A percentile compares a stretch with the other conserved stretches of the same genome.
Evolutionary conservation across 1,140 invertebrate species (phyloP).

Genomic region (Bombus confusus): DNA sequence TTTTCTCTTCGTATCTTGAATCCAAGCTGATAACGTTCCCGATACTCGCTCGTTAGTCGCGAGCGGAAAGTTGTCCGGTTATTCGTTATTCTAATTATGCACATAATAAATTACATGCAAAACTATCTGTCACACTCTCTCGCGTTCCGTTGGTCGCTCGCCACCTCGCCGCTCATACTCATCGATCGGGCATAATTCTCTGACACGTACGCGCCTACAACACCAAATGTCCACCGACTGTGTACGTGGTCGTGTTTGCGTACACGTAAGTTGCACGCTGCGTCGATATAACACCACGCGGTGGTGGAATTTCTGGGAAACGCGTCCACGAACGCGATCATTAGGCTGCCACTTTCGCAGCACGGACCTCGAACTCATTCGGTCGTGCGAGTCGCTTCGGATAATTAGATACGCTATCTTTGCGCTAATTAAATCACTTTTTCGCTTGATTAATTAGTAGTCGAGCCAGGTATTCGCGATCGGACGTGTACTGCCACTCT

Average conservation of each 20-base stretch:
- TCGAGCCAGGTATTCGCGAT: constrained; percentile 13
- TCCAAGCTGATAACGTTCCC: constrained; percentile 5
- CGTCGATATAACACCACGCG: background rate
- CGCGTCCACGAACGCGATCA: constrained; percentile 39
- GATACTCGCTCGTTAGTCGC: constrained; percentile 54
- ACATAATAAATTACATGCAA: constrained; percentile 68
- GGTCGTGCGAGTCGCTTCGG: background rate
- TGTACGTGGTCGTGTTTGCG: background rate
- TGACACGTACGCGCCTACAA: constrained; percentile 5
- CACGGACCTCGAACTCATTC: background rate
- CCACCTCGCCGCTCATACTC: background rate
- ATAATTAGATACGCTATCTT: constrained; percentile 65
- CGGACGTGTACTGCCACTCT: background rate
- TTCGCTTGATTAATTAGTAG: constrained; percentile 62
- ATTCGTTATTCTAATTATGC: constrained; percentile 67
- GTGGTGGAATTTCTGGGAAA: constrained; percentile 53
- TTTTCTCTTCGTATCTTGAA: background rate
- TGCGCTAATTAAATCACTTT: constrained; percentile 65
- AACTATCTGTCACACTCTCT: constrained; percentile 44
- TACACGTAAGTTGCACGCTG: background rate
- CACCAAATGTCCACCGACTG: constrained; percentile 10
- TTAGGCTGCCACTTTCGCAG: constrained; percentile 46
- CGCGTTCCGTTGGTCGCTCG: background rate
- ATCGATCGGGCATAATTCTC: constrained; percentile 54
- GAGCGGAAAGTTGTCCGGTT: constrained; percentile 58